Conservation (phyloP, 1,140 invertebrate genomes). For the Paraescarpia echinospica region DNA sequence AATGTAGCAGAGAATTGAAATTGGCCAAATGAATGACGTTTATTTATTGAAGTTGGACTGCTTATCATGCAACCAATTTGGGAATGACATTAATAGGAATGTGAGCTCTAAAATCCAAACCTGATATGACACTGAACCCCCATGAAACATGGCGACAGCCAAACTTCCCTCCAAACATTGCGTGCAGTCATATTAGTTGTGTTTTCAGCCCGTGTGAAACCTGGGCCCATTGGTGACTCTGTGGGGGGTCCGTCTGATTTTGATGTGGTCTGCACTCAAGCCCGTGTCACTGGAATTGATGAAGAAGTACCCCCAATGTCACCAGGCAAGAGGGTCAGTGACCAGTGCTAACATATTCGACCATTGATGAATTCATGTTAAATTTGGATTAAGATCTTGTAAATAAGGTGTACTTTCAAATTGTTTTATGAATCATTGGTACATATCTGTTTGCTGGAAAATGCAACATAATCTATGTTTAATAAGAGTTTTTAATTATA, state of each 20-base stretch:
- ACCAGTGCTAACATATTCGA: neutral
- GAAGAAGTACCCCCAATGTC: neutral
- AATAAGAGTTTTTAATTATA: no score
- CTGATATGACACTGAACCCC: no score
- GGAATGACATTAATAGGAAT: no score
- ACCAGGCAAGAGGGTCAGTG: neutral
- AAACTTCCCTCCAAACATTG: no score
- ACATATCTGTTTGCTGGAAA: no score
- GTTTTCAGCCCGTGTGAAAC: neutral
- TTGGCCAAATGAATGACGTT: no score
- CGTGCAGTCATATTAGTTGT: neutral
- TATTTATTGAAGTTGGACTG: no score
- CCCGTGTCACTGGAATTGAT: conserved; percentile 34
- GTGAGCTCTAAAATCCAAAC: no score
- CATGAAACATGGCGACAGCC: no score
- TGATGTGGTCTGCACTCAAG: conserved; percentile 48
- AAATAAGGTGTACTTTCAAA: neutral
- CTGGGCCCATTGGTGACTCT: neutral
- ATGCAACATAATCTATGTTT: no score
- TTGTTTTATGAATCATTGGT: neutral
- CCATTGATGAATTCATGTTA: neutral
- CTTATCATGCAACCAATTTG: no score
- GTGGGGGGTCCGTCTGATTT: conserved; percentile 44
- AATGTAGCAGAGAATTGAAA: no score
- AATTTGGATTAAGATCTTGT: neutral